Base-by-base conservation (phyloP, 2,113 vertebrate genomes). In the Neogobius melanostomus region DNA sequence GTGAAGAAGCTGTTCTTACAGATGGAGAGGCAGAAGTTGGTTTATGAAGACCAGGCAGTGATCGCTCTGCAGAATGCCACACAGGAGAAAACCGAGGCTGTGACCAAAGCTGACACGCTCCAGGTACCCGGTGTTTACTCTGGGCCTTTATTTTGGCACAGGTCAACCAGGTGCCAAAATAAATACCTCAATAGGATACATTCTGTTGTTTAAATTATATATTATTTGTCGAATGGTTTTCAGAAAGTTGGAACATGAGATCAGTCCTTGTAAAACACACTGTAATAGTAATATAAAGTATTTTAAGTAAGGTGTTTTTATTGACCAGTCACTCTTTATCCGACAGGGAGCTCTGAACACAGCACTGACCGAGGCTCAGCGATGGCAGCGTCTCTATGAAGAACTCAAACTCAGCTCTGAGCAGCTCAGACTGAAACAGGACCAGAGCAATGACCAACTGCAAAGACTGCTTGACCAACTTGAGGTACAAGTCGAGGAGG, bases 11-110 rank as follows among this genome's bases (percentile, higher is more conserved):
- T 94, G 56, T 72, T 95, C 60, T 28, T 95, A 54, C 93, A 96
- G 79, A 96, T 97, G 95, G 96, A 98, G 90, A 94, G 94, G 76
- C 94, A 98, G 85, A 98, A 94, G 71, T 86, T 92, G 77, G 86
- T 82, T 63, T 97, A 95, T 0, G 95, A 98, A 77, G 93, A 95
- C 80, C 95, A 93, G 74, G 93, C 93, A 59, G 90, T 96, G 84
- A 90, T 92, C 6, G 91, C 93, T 6, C 87, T 98, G 66, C 95
- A 96, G 88, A 97, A 89, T 82, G 89, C 94, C 73, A 93, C 94
- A 46, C 92, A 95, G 66, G 95, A 98, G 61, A 98, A 95, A 79
- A 84, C 92, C 2, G 89, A 93, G 1, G 90, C 93, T 0, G 91
- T 95, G 72, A 91, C 80, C 84, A 91, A 92, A 54, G 90, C 95